Base-by-base conservation (phyloP, 2,888 invertebrate species). In the Drosophila birchii region DNA sequence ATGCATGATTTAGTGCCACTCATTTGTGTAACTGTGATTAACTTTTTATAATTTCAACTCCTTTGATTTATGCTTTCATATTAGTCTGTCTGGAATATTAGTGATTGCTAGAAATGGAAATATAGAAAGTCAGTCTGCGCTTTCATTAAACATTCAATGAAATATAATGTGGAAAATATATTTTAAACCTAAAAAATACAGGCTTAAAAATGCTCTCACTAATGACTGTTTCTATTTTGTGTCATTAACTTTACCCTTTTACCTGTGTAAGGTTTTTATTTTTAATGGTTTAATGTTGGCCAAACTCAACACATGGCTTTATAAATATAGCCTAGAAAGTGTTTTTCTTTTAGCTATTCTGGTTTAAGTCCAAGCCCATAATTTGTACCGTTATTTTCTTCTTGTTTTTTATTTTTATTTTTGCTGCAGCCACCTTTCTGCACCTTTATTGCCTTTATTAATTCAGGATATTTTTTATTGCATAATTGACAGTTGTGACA, bases 401-500 rank as follows among this genome's bases (percentile, higher is more conserved):
- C 23, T 1, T 44, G 41, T 20, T 11, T 43, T 45, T 23, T 7
- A 14, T 5, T 26, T 29, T 14, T 29, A 20, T 23, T n/a, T 34
- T 57, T 2, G 5, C 29, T 3, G 7, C 16, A 5, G 8, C 20
- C 51, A 11, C 51, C 26, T 38, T 45, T 61, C 43, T 34, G 43
- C 43, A 18, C 20, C 20, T 32, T 61, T 32, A 29, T 45, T 18
- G 39, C 29, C 38, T 32, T 62, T 39, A 63, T 63, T 63, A 62
- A 61, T 47, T 47, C 43, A 39, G 45, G 18, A 39, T 38, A 47
- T 39, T 41, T 47, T 63, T 32, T 61, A 47, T 62, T 60, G 45
- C 45, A 45, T 63, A 63, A 63, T 61, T 61, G 62, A 61, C 62
- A 63, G 63, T 63, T 63, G 63, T 63, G 63, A 62, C 45, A 63